These are phyloP conservation scores for Chaetops frenatus DNA, from an alignment of 2,113 vertebrate species.

Conservation along the genomic window DNA sequence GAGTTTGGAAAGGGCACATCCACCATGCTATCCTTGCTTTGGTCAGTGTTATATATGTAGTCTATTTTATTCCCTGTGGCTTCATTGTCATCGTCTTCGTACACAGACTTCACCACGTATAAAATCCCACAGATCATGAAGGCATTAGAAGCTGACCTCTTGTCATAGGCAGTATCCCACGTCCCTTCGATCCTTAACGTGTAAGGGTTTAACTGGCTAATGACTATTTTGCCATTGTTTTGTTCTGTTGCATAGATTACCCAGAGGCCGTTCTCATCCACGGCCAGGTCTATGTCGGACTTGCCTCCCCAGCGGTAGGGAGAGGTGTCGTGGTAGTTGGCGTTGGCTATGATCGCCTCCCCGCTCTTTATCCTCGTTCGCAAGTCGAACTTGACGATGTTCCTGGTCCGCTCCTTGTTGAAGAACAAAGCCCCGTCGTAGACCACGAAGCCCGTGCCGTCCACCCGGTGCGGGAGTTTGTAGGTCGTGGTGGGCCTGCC, in stretches of 20 bases:
- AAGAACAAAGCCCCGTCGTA: conserved; percentile 97
- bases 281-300: conserved; percentile 95
- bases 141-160: conserved; percentile 96
- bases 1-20: conserved; percentile 97
- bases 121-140: conserved; percentile 99
- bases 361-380: conserved; percentile 96
- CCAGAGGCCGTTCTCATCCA: conserved; percentile 98
- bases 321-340: conserved; percentile 98
- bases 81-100: conserved; percentile 97
- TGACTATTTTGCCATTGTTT: conserved; percentile 95
- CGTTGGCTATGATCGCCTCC: conserved; percentile 95
- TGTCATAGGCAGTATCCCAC: conserved; percentile 97
- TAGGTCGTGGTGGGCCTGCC: conserved; percentile 95
- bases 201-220: conserved; percentile 97
- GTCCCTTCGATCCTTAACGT: conserved; percentile 93
- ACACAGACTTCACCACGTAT: conserved; percentile 94
- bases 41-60: conserved; percentile 97
- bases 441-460: conserved; percentile 95
- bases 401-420: conserved; percentile 97
- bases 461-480: conserved; percentile 94
- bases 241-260: conserved; percentile 99
- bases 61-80: conserved; percentile 98
- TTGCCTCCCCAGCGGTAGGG: conserved; percentile 98
- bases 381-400: conserved; percentile 97
- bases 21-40: conserved; percentile 90